Conservation (phyloP, 2,888 invertebrate species). For the Branchipolynoe longqiensis region DNA sequence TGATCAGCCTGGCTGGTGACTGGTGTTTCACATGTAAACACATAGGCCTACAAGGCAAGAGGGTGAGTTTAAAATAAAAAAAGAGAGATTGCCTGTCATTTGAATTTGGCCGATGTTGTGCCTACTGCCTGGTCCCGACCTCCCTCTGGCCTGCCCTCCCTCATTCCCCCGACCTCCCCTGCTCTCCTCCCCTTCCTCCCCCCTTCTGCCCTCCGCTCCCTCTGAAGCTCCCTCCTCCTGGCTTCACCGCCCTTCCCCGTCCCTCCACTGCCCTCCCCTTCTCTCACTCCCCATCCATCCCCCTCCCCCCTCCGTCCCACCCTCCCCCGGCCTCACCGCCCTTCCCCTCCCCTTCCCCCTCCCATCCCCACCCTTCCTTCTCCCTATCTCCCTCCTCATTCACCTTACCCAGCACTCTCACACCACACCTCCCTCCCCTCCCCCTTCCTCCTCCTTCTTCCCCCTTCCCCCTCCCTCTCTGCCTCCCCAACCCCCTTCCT, state of each 20-base stretch:
- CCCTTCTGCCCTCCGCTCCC: no score
- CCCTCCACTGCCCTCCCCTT: background rate
- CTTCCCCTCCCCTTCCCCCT: background rate
- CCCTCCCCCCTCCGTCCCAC: background rate
- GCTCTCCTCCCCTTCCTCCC: background rate
- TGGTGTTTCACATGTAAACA: no score
- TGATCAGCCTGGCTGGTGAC: no score
- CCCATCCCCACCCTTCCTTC: background rate
- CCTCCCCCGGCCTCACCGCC: background rate
- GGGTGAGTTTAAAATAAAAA: background rate
- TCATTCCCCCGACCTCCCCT: background rate
- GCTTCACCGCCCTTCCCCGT: background rate
- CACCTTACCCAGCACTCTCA: no score
- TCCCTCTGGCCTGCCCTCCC: background rate
- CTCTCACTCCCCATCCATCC: slow-evolving; percentile 3
- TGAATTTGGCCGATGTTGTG: background rate
- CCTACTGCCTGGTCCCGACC: background rate
- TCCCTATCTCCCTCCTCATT: slow-evolving; percentile 5
- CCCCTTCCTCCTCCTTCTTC: background rate
- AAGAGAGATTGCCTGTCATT: background rate
- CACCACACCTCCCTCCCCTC: background rate
- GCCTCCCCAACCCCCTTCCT: background rate
- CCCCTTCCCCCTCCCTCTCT: background rate
- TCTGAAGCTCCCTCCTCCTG: background rate
- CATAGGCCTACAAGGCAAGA: no score